Evolutionary conservation across 2,797 vertebrate species (phyloP), one percentile per base, ranked within the genome.

Genomic region (Gadopsis bispinosus): DNA sequence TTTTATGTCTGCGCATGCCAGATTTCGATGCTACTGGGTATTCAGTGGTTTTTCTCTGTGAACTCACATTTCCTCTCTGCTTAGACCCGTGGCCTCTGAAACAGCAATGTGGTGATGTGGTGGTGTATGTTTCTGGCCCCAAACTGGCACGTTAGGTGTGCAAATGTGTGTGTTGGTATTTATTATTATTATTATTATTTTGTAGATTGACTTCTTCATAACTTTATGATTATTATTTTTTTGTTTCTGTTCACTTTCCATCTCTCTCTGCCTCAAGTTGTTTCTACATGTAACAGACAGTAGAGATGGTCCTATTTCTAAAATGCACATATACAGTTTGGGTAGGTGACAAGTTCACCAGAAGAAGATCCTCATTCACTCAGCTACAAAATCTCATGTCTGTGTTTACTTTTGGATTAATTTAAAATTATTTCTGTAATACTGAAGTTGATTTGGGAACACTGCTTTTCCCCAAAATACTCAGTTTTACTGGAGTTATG

Each of bases 11-110:
- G 26, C 43, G 26, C 37, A 72, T 69, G 73, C n/a, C n/a, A 54
- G 69, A 77, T 58, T 83, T 87, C 48, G 73, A 7, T 41, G 68
- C 81, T 73, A 33, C 69, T 88, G 65, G 70, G 80, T 85, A 37
- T 78, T 79, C 45, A 43, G 10, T 35, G 20, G 62, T 33, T 66
- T 83, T 80, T 78, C 66, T 69, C 73, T 76, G 43, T 76, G 72
- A 73, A 64, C 43, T 73, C 68, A 66, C 50, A 67, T 79, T 87
- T 82, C 33, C 48, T 77, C 41, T 77, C 61, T 73, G 73, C 67
- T 77, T 35, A 51, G 47, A 79, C 29, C 53, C 3, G 3, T 68
- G 65, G 67, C 70, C 63, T 79, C 55, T 58, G 60, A 73, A 72
- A 67, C n/a, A 53, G 41, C 13, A 79, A 19, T 0, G 2, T 26